Conservation (phyloP, 2,113 vertebrate genomes). For the Clarias macrocephalus region DNA sequence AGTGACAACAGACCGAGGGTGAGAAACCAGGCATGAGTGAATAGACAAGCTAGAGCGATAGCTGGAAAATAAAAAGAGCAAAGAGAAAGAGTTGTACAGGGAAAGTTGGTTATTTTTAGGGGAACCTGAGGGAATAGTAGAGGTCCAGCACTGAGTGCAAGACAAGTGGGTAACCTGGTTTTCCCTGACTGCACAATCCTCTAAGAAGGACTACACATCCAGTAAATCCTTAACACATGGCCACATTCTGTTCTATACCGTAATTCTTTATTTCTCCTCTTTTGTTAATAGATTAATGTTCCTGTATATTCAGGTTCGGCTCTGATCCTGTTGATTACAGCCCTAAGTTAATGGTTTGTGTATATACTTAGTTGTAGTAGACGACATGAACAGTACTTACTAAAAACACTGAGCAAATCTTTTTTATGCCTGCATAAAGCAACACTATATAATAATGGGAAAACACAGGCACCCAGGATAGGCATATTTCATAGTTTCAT, state of each 20-base stretch:
- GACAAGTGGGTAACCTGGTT: conserved; percentile 78
- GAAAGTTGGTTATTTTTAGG: conserved; percentile 67
- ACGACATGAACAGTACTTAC: background rate
- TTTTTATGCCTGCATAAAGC: background rate
- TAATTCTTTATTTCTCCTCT: background rate
- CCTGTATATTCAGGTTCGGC: background rate
- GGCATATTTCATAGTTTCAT: background rate
- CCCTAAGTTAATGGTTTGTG: background rate
- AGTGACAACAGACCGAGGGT: background rate
- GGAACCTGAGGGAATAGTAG: conserved; percentile 55
- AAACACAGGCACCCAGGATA: background rate
- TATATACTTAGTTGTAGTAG: background rate
- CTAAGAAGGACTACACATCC: conserved; percentile 54
- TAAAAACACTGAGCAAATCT: background rate
- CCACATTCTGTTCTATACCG: background rate
- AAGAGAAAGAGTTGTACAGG: conserved; percentile 2
- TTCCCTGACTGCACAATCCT: conserved; percentile 61
- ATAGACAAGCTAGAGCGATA: background rate
- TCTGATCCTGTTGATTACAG: conserved; percentile 8
- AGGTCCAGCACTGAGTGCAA: conserved; percentile 61
- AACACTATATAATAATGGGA: background rate
- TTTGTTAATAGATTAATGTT: conserved; percentile 13
- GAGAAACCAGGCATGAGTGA: background rate
- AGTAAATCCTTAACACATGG: conserved; percentile 47
- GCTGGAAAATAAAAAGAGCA: background rate